phyloP scores from a whole-genome alignment of 1,140 invertebrate genomes.

The Parapsyche elsis region DNA sequence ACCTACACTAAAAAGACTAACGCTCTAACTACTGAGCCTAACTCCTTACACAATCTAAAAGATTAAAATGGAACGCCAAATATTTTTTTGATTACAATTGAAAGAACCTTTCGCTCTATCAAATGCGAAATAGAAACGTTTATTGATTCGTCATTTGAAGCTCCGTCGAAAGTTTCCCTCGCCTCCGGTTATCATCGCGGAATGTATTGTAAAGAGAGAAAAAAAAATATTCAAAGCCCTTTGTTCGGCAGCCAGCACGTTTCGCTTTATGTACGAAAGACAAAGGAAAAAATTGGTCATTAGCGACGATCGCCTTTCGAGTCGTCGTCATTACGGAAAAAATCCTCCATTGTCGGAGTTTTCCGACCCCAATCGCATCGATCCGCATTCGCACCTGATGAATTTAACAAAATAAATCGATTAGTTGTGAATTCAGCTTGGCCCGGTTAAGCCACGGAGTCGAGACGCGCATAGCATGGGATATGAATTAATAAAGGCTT shows the following conservation, averaged over 20 bases:
- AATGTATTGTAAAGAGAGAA: slow-evolving; percentile 7
- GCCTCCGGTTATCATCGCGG: neutral
- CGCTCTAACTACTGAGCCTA: no score
- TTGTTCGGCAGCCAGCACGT: neutral
- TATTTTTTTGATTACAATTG: no score
- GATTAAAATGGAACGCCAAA: no score
- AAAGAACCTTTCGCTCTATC: no score
- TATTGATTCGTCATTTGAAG: slow-evolving; percentile 5
- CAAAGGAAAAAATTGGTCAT: slow-evolving; percentile 17
- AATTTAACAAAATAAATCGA: neutral
- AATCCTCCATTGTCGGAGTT: neutral
- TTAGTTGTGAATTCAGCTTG: neutral
- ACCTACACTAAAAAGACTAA: no score
- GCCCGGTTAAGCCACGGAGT: slow-evolving; percentile 3
- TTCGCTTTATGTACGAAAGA: slow-evolving; percentile 8
- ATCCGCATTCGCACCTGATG: neutral
- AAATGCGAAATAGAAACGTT: neutral
- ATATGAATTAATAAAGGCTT: slow-evolving; percentile 34
- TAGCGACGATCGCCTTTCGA: slow-evolving; percentile 9
- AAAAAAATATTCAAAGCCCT: slow-evolving; percentile 13
- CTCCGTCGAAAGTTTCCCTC: neutral
- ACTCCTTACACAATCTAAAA: no score
- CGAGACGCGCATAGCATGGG: neutral
- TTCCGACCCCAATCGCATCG: neutral
- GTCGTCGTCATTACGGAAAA: neutral